A percentile compares a stretch with the other conserved stretches of the same genome.
Conservation (phyloP, 2,888 invertebrate species). For the Reticulitermes lucifugus region DNA sequence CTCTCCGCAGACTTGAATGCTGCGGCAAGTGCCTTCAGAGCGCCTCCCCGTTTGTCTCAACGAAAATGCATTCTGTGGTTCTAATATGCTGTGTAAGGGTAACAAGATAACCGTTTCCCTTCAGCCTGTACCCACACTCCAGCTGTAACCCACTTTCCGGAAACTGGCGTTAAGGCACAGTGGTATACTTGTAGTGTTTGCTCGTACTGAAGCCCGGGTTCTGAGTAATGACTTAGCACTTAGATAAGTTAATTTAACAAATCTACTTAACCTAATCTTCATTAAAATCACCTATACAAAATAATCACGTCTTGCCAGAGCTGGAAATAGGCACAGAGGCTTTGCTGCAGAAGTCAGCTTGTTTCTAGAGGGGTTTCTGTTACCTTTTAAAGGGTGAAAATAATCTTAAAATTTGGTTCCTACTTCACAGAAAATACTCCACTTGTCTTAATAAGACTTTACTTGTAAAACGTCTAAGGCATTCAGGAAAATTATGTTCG, state of each 20-base stretch:
- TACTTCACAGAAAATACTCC: no score
- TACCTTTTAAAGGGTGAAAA: no score
- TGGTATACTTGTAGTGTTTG: neutral
- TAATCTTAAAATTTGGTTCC: no score
- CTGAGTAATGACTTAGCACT: neutral
- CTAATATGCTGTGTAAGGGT: constrained; percentile 1
- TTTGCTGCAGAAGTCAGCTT: no score
- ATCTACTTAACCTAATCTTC: neutral
- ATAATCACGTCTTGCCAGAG: no score
- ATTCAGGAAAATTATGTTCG: no score
- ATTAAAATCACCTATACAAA: neutral
- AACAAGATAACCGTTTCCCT: neutral
- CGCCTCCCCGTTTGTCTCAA: constrained; percentile 2
- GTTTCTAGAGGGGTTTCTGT: no score
- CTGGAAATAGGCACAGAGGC: no score
- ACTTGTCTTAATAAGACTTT: no score
- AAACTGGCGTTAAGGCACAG: neutral
- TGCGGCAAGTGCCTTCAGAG: neutral
- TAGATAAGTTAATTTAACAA: constrained; percentile 6
- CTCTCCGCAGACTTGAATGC: neutral
- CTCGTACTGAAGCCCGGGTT: neutral
- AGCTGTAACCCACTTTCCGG: constrained; percentile 5
- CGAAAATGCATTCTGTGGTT: neutral
- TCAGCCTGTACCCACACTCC: neutral
- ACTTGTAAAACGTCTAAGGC: no score